Conservation (phyloP, 2,797 vertebrate genomes). For the Fistularia tabacaria region DNA sequence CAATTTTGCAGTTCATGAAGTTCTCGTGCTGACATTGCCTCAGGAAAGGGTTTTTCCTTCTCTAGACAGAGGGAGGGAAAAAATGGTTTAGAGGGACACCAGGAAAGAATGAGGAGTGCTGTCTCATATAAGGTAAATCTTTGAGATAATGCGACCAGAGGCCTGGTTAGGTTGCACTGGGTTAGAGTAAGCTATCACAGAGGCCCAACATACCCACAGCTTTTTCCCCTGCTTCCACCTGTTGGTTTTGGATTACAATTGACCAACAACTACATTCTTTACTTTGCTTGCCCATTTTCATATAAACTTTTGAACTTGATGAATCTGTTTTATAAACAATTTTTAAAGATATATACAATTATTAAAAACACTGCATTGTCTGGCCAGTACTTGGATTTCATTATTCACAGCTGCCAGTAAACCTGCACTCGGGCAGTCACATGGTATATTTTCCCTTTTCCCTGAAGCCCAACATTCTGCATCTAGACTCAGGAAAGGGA, state of each 20-base stretch:
- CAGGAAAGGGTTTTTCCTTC: slow-evolving; percentile 42
- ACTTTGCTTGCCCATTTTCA: too few species aligned
- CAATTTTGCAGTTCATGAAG: slow-evolving; percentile 50
- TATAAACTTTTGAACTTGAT: too few species aligned
- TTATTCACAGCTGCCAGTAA: slow-evolving; percentile 59
- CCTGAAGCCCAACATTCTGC: slow-evolving; percentile 50
- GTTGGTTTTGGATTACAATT: slow-evolving; percentile 47
- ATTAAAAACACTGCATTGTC: background rate
- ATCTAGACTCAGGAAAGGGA: slow-evolving; percentile 60
- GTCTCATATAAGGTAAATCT: slow-evolving; percentile 66
- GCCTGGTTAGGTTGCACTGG: slow-evolving; percentile 52
- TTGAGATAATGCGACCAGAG: slow-evolving; percentile 56
- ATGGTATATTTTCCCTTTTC: slow-evolving; percentile 54
- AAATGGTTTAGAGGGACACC: slow-evolving; percentile 41
- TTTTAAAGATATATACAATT: too few species aligned
- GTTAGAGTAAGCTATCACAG: slow-evolving; percentile 54
- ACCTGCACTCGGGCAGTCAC: slow-evolving; percentile 35
- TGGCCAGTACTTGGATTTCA: slow-evolving; percentile 51
- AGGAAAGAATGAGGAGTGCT: slow-evolving; percentile 36
- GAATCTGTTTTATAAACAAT: too few species aligned
- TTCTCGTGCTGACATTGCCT: slow-evolving; percentile 56
- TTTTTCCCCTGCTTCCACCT: slow-evolving; percentile 47
- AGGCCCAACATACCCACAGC: slow-evolving; percentile 46
- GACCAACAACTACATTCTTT: too few species aligned
- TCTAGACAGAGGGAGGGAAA: slow-evolving; percentile 39